Evolutionary conservation across 2,113 vertebrate species (phyloP).

Genomic region (Columba livia): DNA sequence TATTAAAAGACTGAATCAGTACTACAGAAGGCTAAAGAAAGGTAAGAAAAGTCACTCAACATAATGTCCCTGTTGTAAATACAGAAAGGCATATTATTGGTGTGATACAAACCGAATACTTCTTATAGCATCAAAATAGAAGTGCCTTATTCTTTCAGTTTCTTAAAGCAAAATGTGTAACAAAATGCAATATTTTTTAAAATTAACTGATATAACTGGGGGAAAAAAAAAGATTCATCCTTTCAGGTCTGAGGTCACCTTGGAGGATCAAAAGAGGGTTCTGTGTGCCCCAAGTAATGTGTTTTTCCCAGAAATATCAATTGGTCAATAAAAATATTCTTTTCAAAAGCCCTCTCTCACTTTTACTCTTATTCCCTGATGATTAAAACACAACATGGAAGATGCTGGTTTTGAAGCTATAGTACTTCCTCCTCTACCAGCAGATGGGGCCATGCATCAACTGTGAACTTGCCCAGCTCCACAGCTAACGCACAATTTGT

Average conservation of each 20-base stretch:
- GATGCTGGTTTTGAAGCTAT: background rate
- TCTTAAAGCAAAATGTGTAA: background rate
- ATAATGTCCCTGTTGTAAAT: background rate
- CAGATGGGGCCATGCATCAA: slow-evolving; percentile 40
- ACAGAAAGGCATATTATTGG: background rate
- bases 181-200: background rate
- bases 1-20: background rate
- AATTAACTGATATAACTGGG: background rate
- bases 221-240: background rate
- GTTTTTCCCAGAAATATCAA: background rate
- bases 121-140: background rate
- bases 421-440: background rate
- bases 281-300: background rate
- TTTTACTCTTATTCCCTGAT: background rate
- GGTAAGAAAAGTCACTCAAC: background rate
- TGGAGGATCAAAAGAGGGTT: background rate
- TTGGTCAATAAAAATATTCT: background rate
- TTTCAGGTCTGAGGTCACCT: background rate
- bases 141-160: background rate
- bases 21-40: background rate
- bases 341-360: background rate
- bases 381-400: background rate
- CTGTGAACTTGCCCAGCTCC: background rate
- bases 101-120: background rate
- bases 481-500: rapidly evolving